Conservation (phyloP, 2,888 invertebrate genomes). For the Cantharis flavilabris region DNA sequence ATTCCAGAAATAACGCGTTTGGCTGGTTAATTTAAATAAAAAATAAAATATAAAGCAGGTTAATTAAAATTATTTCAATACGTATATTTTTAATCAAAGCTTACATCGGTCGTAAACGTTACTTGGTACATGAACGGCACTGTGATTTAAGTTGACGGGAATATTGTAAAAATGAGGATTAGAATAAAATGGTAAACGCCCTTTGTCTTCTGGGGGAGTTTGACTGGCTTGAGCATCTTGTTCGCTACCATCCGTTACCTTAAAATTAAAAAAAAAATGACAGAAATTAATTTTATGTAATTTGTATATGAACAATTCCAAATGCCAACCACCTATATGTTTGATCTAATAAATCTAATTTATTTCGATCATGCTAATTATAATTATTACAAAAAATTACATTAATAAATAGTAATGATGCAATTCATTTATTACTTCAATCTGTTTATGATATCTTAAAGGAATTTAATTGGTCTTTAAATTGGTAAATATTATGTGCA, state of each 20-base stretch:
- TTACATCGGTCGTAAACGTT: constrained; percentile 91
- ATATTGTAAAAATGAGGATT: constrained; percentile 80
- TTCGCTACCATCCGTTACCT: constrained; percentile 48
- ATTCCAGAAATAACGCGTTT: constrained; percentile 88
- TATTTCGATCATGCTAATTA: neutral
- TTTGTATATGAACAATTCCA: too few species aligned
- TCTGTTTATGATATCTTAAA: neutral
- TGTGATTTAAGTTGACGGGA: constrained; percentile 76
- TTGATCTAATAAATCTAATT: too few species aligned
- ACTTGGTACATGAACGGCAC: constrained; percentile 93
- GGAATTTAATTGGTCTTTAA: neutral
- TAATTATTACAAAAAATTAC: neutral
- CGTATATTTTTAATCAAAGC: constrained; percentile 35
- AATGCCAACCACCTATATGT: too few species aligned
- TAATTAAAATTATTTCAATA: too few species aligned
- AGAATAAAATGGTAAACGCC: constrained; percentile 62
- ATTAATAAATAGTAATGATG: neutral
- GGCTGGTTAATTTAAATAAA: constrained; percentile 58
- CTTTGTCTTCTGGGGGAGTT: constrained; percentile 61
- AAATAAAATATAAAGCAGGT: too few species aligned
- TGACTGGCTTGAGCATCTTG: constrained; percentile 53
- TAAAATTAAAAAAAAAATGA: neutral
- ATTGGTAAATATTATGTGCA: too few species aligned
- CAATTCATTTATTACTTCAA: neutral
- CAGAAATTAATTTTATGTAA: too few species aligned